phyloP scores from a whole-genome alignment of 1,140 invertebrate species.

The Anoplolepis gracilipes region DNA sequence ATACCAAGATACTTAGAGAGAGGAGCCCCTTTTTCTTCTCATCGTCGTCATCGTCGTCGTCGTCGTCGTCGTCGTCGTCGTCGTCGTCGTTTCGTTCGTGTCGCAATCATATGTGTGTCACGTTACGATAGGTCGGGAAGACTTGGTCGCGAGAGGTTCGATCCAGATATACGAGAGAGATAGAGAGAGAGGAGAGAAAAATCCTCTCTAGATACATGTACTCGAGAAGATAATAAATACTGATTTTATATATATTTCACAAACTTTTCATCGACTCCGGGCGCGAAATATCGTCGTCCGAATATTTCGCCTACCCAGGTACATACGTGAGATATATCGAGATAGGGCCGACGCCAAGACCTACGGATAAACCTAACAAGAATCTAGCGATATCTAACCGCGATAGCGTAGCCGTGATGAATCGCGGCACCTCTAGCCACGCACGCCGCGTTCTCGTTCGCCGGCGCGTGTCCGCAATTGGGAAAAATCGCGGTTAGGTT shows the following conservation, averaged over 20 bases:
- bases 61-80: neutral
- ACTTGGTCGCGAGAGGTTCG: neutral
- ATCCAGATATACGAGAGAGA: neutral
- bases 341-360: neutral
- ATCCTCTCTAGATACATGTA: no score
- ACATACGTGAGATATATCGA: neutral
- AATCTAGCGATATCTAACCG: neutral
- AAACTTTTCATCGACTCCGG: no score
- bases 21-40: neutral
- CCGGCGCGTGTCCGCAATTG: conserved; percentile 52
- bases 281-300: neutral
- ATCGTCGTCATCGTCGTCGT: no score
- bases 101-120: conserved; percentile 52
- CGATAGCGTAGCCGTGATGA: conserved; percentile 10
- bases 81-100: conserved; percentile 23
- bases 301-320: neutral
- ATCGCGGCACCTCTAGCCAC: neutral
- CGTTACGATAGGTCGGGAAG: conserved; percentile 57
- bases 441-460: conserved; percentile 33
- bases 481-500: conserved; percentile 70
- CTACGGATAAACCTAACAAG: neutral
- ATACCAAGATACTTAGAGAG: neutral
- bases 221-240: neutral
- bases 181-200: neutral
- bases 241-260: no score